These are phyloP conservation scores for Lasioglossum vierecki DNA, from an alignment of 2,888 invertebrate species.

Conservation along the genomic window DNA sequence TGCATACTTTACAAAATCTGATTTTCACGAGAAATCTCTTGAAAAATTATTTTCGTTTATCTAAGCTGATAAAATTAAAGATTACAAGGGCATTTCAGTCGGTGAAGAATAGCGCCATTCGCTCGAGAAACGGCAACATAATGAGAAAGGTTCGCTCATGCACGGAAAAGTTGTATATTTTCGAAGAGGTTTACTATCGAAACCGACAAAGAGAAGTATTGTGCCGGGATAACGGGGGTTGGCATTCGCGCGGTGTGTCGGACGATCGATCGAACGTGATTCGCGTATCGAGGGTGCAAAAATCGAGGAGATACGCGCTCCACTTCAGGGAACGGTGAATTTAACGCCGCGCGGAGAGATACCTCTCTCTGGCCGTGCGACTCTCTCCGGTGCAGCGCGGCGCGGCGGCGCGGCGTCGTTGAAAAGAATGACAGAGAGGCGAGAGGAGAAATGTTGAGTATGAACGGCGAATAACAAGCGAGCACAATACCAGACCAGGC, in stretches of 20 bases:
- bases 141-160: background rate
- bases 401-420: background rate
- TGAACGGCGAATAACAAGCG: conserved; percentile 13
- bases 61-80: too few species aligned
- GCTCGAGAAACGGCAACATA: background rate
- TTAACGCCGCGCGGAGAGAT: conserved; percentile 10
- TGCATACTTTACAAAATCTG: too few species aligned
- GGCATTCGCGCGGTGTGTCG: conserved; percentile 29
- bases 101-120: background rate
- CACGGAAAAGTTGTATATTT: conserved; percentile 1
- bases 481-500: conserved; percentile 4
- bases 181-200: background rate
- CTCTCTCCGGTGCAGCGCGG: background rate
- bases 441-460: conserved; percentile 15
- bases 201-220: conserved; percentile 6
- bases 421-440: background rate
- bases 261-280: conserved; percentile 50
- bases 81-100: background rate
- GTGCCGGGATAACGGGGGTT: conserved; percentile 38
- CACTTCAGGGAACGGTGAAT: conserved; percentile 11
- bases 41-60: too few species aligned
- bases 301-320: conserved; percentile 19
- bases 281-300: conserved; percentile 42
- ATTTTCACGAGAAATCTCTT: too few species aligned
- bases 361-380: background rate